Conservation (phyloP, 1,140 invertebrate species). For the Brachionus asplanchnoidis region DNA sequence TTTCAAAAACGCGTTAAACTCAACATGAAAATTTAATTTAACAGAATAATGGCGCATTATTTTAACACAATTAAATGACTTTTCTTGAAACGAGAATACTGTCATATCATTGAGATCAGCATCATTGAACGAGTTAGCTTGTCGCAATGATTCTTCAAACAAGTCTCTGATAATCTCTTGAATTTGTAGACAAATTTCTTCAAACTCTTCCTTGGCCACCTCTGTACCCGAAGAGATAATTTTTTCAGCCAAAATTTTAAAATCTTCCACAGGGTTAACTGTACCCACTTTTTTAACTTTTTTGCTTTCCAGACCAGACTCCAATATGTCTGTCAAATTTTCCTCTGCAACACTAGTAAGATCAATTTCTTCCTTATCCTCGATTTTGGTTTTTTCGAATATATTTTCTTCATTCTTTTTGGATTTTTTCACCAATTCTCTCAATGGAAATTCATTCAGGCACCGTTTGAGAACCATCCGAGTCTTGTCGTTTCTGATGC, state of each 20-base stretch:
- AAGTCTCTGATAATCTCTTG: conserved; percentile 22
- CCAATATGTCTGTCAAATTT: not conserved
- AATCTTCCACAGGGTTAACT: conserved; percentile 55
- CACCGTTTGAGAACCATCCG: not conserved
- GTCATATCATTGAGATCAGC: not conserved
- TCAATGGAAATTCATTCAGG: not conserved
- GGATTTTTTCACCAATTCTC: conserved; percentile 45
- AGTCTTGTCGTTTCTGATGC: not conserved
- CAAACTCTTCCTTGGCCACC: not conserved
- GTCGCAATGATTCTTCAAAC: conserved; percentile 25
- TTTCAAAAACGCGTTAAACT: conserved; percentile 24
- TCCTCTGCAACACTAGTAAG: not conserved
- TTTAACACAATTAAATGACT: conserved; percentile 29
- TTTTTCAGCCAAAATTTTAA: conserved; percentile 47
- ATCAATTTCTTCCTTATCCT: not conserved
- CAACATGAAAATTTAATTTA: not conserved
- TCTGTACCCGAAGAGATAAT: not conserved
- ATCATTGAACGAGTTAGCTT: not conserved
- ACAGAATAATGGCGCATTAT: not conserved
- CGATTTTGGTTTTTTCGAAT: conserved; percentile 45
- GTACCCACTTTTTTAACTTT: conserved; percentile 48
- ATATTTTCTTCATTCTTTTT: conserved; percentile 50
- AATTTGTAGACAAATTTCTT: not conserved
- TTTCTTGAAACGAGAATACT: conserved; percentile 5
- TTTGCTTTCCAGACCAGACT: not conserved